Evolutionary conservation across 2,797 vertebrate species (phyloP), one percentile per base, ranked within the genome.

Genomic region (Oryzias sinensis): DNA sequence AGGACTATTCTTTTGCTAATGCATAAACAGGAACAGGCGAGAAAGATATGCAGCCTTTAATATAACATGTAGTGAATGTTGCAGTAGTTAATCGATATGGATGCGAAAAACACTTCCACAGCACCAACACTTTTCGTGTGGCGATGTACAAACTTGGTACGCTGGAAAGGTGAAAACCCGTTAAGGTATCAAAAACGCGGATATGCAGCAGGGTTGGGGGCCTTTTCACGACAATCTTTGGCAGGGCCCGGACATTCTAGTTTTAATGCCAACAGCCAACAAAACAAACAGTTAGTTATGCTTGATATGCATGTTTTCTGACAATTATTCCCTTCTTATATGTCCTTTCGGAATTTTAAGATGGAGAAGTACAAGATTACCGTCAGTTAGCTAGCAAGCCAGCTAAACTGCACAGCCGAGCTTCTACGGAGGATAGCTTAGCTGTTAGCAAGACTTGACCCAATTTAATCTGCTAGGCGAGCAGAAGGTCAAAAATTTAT

Each of bases 251-350:
- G 33, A 45, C 29, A 20, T 14, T 16, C 2, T 14, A 5, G 54
- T n/a, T 42, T 42, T 27, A 43, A 56, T 9, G 11, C 33, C 29
- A 49, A 24, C 18, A 3, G 18, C 51, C 14, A 33, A 13, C 5
- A 51, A 37, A 16, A 7, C 33, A 7, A 8, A 22, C 27, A 49
- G 53, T 47, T 17, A 1, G 6, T 53, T 41, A 22, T 43, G 56
- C 15, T 4, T 14, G 43, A 24, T 27, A 43, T 17, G 13, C 22
- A 43, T 42, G 64, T 65, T 69, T 68, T 58, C 77, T 65, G 82
- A 25, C 79, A 87, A 76, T 76, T 78, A 72, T 90, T 89, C 89
- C 90, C 89, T 88, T 85, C 79, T 80, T 76, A 79, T 90, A 83
- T 88, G 87, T 81, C 85, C 85, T 72, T 79, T 87, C 78, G 79